Base-by-base conservation (phyloP, 2,113 vertebrate genomes). In the Oryzias woworae region DNA sequence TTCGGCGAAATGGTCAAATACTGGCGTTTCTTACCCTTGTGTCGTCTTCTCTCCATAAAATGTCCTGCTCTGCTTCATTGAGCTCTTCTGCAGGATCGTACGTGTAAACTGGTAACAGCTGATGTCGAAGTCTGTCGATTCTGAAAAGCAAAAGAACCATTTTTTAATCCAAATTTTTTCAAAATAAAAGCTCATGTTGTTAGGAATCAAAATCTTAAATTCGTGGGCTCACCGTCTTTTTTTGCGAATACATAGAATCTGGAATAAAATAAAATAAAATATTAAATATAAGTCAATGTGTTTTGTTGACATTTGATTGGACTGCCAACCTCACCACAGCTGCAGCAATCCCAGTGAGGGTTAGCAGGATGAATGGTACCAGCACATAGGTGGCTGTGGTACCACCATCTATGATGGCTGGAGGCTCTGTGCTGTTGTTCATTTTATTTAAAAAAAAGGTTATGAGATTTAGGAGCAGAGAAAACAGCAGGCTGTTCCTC, bases 31-130 rank as follows among this genome's bases (percentile, higher is more conserved):
- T n/a, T 84, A 98, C 97, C 94, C 92, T 94, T 0, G 93, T 81
- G 65, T 96, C 95, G 42, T 96, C 94, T 0, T 93, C 91, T 24
- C 88, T 94, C 75, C 92, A 93, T 23, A 98, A 80, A 5, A 96
- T 92, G 60, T 98, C 96, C 71, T 95, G 95, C 62, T 98, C 97
- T 0, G 93, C 95, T 75, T 98, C 97, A 0, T 94, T 92, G 6
- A 96, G 87, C 62, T 98, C 97, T 77, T 98, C 97, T 0, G 95
- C 91, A 0, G 97, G 96, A 86, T 98, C 97, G 0, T 98, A 98
- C 10, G 94, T 94, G 73, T 98, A 98, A 78, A 97, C 92, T 15
- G 97, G 96, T 31, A 98, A 90, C 78, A 98, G 87, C 69, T 97
- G 96, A 84, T 98, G 96, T 3, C 96, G 93, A 16, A 98, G 91